Conservation (phyloP, 2,113 vertebrate species). For the Spheniscus mendiculus region DNA sequence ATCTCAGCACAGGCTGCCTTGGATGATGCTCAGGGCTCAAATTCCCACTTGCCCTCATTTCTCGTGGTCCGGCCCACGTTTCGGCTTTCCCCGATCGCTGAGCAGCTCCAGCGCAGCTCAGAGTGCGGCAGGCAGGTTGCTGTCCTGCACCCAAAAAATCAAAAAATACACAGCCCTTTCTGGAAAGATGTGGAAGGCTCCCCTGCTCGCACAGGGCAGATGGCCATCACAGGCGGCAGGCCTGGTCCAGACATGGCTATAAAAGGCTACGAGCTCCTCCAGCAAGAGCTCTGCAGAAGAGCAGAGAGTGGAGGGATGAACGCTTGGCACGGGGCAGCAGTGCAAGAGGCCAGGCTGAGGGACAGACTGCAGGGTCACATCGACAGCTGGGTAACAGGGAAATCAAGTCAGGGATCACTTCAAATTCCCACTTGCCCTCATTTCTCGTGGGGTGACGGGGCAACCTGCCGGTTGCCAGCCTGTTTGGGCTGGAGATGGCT, state of each 20-base stretch:
- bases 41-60: too few relatives aligned
- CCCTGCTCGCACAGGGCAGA: not conserved
- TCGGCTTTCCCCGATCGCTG: accelerated
- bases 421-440: not conserved
- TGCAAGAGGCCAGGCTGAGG: not conserved
- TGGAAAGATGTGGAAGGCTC: not conserved
- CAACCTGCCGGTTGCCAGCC: not conserved
- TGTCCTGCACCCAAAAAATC: not conserved
- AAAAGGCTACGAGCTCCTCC: not conserved
- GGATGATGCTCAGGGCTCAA: not conserved
- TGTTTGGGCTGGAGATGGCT: not conserved
- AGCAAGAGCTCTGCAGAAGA: not conserved
- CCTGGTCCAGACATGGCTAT: not conserved
- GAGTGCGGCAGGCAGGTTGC: not conserved
- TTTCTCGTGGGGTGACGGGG: not conserved
- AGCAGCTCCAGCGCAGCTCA: not conserved
- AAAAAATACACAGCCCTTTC: not conserved
- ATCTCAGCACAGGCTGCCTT: not conserved
- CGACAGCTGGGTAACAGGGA: not conserved
- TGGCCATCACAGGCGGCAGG: accelerated
- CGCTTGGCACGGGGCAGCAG: not conserved
- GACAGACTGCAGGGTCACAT: not conserved
- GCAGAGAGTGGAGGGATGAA: not conserved
- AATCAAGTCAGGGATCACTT: not conserved
- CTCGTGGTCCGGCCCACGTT: too few relatives aligned